A percentile compares a stretch with the other conserved stretches of the same genome.
Conservation (phyloP, 2,888 invertebrate species). For the Drosophila lacicola region DNA sequence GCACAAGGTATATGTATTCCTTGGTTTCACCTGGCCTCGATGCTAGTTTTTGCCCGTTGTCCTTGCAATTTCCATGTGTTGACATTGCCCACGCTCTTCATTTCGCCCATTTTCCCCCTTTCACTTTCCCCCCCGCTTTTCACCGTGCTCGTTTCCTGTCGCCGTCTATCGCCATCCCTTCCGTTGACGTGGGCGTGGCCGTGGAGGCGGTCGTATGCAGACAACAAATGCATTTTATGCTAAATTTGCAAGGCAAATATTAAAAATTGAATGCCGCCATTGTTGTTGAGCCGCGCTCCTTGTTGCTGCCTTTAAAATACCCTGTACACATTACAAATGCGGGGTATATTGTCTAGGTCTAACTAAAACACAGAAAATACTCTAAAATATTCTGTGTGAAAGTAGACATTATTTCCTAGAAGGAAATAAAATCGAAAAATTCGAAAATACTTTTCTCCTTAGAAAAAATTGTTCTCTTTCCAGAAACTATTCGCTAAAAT, state of each 20-base stretch:
- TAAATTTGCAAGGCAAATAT: conserved; percentile 78
- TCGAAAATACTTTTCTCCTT: too few relatives aligned
- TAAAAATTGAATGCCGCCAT: conserved; percentile 73
- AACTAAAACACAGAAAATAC: too few relatives aligned
- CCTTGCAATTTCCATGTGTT: conserved; percentile 77
- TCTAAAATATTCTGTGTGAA: too few relatives aligned
- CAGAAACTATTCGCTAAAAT: too few relatives aligned
- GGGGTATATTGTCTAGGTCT: not conserved
- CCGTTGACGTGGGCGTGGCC: conserved; percentile 7
- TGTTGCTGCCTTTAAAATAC: conserved; percentile 19
- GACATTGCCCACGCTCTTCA: conserved; percentile 61
- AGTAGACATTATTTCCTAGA: too few relatives aligned
- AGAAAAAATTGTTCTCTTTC: too few relatives aligned
- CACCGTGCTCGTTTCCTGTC: conserved; percentile 42
- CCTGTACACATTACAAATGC: not conserved
- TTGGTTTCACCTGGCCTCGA: conserved; percentile 7
- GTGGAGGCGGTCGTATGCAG: conserved; percentile 49
- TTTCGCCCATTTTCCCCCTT: conserved; percentile 17
- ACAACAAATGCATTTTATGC: conserved; percentile 77
- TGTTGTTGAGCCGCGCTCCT: conserved; percentile 34
- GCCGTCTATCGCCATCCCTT: conserved; percentile 33
- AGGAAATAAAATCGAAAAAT: too few relatives aligned
- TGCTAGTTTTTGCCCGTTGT: conserved; percentile 60
- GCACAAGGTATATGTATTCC: not conserved
- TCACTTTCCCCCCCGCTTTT: conserved; percentile 49